Base-by-base conservation (phyloP, 2,888 invertebrate species). In the Rhagophthalmus giganteus region DNA sequence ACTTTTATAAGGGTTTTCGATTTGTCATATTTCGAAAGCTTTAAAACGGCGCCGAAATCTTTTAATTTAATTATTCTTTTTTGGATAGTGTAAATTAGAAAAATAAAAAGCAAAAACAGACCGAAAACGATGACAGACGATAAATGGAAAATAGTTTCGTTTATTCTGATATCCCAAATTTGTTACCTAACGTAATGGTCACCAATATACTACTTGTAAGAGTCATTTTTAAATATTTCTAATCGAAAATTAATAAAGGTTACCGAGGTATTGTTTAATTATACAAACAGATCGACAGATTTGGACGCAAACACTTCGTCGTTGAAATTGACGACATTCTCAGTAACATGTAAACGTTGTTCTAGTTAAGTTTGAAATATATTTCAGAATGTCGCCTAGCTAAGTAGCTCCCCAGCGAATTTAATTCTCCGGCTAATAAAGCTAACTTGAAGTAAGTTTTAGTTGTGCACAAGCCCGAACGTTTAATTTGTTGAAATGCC, bases 361-460 rank as follows among this genome's bases (percentile, higher is more conserved):
- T 39, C 40, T 15, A 41, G 20, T 48, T 48, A 50, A 42, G 57
- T 49, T 54, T 56, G 42, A 59, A 57, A 59, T 57, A 54, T 57
- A 59, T 59, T 55, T 57, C 48, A 46, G 47, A 59, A 42, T 55
- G 54, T 51, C 54, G 45, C 48, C 39, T 34, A 40, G 39, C 33
- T 33, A 40, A 53, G 46, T 44, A 50, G 34, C 45, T 53, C 31
- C 48, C 44, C 45, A 54, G 61, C 56, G 55, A 59, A 50, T 60
- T 58, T 61, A 63, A 64, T 64, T 63, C 62, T 60, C 56, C 38
- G 42, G 62, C 57, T 59, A 61, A 64, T 63, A 64, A 64, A 64
- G 61, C 61, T 60, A 62, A 63, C 59, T 59, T 55, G 53, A 57
- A 54, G 20, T 57, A 58, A 58, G 60, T 60, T 57, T 54, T 50